These are phyloP conservation scores for Drosophila borealis DNA, from an alignment of 2,888 invertebrate species.

Conservation along the genomic window DNA sequence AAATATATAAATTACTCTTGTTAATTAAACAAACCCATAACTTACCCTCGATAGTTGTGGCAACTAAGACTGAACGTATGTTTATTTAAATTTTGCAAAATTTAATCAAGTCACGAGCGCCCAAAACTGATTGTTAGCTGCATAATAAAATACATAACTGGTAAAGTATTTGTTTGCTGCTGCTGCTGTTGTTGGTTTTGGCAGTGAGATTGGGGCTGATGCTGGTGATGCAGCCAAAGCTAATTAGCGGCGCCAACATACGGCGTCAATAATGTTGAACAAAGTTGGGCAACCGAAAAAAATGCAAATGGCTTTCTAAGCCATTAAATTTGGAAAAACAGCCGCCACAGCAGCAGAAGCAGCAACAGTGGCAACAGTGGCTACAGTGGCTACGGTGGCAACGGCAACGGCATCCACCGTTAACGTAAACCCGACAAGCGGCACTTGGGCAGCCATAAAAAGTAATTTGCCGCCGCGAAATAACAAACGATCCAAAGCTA, in stretches of 20 bases:
- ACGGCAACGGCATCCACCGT: conserved; percentile 21
- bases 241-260: conserved; percentile 63
- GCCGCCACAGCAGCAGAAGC: conserved; percentile 50
- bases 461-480: conserved; percentile 74
- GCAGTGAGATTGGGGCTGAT: not conserved
- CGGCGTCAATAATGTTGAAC: conserved; percentile 72
- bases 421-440: conserved; percentile 32
- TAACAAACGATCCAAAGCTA: conserved; percentile 77
- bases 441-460: conserved; percentile 69
- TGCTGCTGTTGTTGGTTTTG: conserved; percentile 2
- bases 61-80: not conserved
- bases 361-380: conserved; percentile 7
- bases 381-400: conserved; percentile 23
- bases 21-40: no score
- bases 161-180: conserved; percentile 22
- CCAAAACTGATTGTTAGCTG: conserved; percentile 1
- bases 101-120: conserved; percentile 1
- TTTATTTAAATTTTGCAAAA: not conserved
- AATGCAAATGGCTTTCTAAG: conserved; percentile 81
- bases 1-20: not conserved
- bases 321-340: conserved; percentile 79
- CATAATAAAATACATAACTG: conserved; percentile 19
- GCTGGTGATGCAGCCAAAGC: conserved; percentile 33
- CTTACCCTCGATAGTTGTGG: not conserved
- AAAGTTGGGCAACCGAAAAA: conserved; percentile 71